Evolutionary conservation across 2,797 vertebrate genomes (phyloP).

Genomic region (Anguilla pacifica): DNA sequence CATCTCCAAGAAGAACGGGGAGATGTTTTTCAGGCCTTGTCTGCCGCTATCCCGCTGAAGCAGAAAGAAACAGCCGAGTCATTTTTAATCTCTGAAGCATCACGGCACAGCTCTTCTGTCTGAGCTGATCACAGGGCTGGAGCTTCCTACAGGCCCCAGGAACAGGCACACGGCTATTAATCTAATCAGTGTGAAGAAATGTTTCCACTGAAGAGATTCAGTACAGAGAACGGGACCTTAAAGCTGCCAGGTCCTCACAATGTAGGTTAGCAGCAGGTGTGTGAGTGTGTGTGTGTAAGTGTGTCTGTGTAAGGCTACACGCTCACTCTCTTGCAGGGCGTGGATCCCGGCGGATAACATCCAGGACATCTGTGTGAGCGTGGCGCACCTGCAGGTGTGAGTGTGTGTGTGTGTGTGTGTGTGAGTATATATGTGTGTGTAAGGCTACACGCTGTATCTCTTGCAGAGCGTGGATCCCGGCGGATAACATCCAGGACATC

Average conservation of each 20-base stretch:
- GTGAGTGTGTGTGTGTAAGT: not conserved
- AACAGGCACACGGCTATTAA: not conserved
- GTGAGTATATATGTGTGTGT: no score
- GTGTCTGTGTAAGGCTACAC: no score
- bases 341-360: no score
- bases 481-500: no score
- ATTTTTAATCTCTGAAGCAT: not conserved
- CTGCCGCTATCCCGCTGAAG: not conserved
- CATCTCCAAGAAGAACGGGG: no score
- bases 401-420: no score
- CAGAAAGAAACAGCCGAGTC: not conserved
- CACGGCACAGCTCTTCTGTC: not conserved
- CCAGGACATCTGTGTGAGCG: no score
- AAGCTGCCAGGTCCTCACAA: not conserved
- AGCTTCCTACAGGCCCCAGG: not conserved
- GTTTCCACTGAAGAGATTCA: not conserved
- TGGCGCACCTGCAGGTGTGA: no score
- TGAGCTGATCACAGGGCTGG: not conserved
- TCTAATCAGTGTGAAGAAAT: not conserved
- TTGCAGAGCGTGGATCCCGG: no score
- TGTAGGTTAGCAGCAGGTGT: not conserved
- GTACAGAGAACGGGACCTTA: not conserved
- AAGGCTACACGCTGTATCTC: no score
- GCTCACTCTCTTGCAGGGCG: no score
- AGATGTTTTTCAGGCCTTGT: not conserved